Conservation (phyloP, 2,113 vertebrate species). For the Tauraco erythrolophus region DNA sequence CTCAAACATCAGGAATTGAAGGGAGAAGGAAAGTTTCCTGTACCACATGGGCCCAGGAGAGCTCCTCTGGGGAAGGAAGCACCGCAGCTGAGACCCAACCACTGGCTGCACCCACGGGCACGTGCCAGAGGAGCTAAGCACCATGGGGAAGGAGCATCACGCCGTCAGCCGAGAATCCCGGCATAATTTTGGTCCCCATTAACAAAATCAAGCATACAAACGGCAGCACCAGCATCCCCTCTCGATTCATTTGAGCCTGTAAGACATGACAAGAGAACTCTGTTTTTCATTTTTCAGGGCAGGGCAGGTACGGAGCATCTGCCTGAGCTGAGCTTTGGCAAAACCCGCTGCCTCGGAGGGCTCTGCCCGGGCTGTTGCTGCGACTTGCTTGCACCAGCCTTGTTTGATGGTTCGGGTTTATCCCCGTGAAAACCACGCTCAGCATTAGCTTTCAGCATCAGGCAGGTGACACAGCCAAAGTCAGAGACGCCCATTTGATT, state of each 20-base stretch:
- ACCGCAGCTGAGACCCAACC: neutral
- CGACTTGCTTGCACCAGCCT: neutral
- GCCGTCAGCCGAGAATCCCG: neutral
- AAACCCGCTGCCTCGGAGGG: neutral
- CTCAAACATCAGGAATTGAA: neutral
- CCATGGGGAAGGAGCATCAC: neutral
- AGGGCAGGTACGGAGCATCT: neutral
- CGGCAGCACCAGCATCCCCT: neutral
- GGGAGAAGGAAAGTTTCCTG: neutral
- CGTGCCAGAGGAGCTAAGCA: fast-evolving
- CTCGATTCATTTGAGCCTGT: neutral
- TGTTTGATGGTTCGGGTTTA: neutral
- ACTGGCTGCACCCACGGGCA: neutral
- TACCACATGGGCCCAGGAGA: fast-evolving
- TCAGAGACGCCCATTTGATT: neutral
- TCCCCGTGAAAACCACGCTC: neutral
- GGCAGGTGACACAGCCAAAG: neutral
- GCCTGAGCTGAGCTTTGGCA: neutral
- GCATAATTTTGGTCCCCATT: neutral
- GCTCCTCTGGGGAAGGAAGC: neutral
- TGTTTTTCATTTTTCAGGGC: neutral
- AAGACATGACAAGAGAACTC: neutral
- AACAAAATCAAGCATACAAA: neutral
- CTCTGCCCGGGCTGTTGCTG: neutral
- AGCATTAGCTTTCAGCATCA: neutral